A percentile compares a stretch with the other conserved stretches of the same genome.
Conservation (phyloP, 2,113 vertebrate genomes). For the Anguilla rostrata region DNA sequence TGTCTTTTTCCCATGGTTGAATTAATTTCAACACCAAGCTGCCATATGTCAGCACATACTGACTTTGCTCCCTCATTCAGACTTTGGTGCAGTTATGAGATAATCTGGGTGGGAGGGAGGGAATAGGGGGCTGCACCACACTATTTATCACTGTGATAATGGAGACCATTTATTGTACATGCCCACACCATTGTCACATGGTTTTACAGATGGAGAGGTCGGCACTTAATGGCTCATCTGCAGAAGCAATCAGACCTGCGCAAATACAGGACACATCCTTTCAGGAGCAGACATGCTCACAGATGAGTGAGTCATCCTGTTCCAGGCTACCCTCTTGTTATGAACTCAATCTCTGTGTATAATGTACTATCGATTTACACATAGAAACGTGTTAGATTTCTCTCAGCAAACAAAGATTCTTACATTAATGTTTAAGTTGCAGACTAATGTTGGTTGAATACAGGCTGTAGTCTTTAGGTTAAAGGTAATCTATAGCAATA, state of each 20-base stretch:
- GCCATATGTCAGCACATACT: neutral
- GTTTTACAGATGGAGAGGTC: neutral
- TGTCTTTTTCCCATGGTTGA: neutral
- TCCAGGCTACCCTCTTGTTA: neutral
- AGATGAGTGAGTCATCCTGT: neutral
- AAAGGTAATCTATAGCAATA: neutral
- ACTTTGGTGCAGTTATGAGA: neutral
- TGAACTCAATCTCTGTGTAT: neutral
- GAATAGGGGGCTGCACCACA: neutral
- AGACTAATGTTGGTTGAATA: neutral
- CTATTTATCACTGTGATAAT: neutral
- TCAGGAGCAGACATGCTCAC: neutral
- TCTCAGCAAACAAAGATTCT: too few relatives aligned
- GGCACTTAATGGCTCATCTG: neutral
- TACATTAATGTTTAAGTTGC: neutral
- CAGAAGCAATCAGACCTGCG: neutral
- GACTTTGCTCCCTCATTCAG: neutral
- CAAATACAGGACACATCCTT: neutral
- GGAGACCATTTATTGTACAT: neutral
- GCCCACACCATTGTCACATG: neutral
- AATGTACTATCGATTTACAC: neutral
- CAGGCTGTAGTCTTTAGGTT: neutral
- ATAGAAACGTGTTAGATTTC: neutral
- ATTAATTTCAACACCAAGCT: neutral
- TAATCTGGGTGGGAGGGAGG: neutral